phyloP scores from a whole-genome alignment of 2,797 vertebrate genomes.

The Benthosema pterotum region DNA sequence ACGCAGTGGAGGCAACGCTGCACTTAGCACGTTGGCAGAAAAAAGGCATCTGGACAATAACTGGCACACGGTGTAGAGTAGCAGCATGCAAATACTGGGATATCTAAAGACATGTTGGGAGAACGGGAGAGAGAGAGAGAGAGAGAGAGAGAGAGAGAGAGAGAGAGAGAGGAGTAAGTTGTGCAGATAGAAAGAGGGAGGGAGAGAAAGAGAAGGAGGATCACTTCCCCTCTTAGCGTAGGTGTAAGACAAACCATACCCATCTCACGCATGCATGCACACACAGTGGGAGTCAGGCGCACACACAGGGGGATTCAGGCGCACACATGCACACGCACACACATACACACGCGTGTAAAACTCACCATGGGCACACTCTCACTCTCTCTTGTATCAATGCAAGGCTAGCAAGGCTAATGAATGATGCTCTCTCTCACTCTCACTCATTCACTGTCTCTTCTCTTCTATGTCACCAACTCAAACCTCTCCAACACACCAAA shows the following conservation, averaged over 20 bases:
- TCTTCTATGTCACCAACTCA: constrained; percentile 35
- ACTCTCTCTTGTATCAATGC: constrained; percentile 9
- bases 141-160: background rate
- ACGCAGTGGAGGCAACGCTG: constrained; percentile 32
- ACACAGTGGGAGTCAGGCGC: background rate
- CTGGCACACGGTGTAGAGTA: constrained; percentile 35
- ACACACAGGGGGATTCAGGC: constrained; percentile 3
- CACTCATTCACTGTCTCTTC: constrained; percentile 8
- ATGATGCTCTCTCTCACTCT: constrained; percentile 35
- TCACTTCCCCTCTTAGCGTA: constrained; percentile 10
- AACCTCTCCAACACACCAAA: constrained; percentile 20
- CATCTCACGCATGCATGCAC: background rate
- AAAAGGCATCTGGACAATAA: constrained; percentile 19
- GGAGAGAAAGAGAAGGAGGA: background rate
- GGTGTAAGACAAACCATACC: constrained; percentile 14
- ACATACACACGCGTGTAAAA: background rate
- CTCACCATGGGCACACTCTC: background rate
- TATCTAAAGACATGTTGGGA: background rate
- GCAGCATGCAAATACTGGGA: constrained; percentile 4
- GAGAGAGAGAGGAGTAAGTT: background rate
- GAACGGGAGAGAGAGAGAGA: background rate
- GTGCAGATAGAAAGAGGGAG: background rate
- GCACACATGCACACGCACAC: constrained; percentile 7
- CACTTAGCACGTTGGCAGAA: constrained; percentile 33
- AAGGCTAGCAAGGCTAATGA: constrained; percentile 11